Evolutionary conservation across 1,140 invertebrate species (phyloP), one percentile per base, ranked within the genome.

Genomic region (Ceratoteleas bidentatus): DNA sequence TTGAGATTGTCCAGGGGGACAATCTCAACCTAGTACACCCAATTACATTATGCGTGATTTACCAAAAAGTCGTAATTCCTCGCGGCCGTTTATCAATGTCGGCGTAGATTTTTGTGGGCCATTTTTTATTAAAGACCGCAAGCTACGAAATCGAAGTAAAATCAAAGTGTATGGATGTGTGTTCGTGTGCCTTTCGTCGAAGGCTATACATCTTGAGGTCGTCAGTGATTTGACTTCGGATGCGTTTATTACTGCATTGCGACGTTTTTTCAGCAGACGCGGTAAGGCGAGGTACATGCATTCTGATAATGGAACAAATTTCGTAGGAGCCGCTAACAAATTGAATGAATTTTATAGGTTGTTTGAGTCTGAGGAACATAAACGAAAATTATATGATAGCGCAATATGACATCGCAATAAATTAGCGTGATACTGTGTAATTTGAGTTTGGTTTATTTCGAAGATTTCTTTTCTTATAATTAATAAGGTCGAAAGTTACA

Each of bases 201-300:
- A 84, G 43, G 84, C 85, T 9, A 65, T 87, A 10, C 87, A 89
- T 68, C 43, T 91, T n/a, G 87, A 91, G 58, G 43, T 85, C 0
- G 81, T 61, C 3, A 49, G 24, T n/a, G 58, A 61, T 33, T 9
- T 61, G 10, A 58, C 56, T 1, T 16, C 56, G 8, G 56, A 58
- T 38, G 34, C 6, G 4, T 56, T 56, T 56, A 9, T 56, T 3
- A 33, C 24, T n/a, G 52, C 32, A 2, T 34, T 54, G 24, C 24
- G n/a, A n/a, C n/a, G 24, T 24, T 24, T 24, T 24, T 24, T 24
- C 24, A 24, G 24, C 24, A 24, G 24, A 24, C 24, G 24, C 24
- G 24, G 24, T 24, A 24, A 24, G 24, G 24, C 24, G 24, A 24
- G 24, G 24, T 4, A 24, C 4, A 24, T 24, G 24, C 24, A 24